Evolutionary conservation across 2,888 invertebrate species (phyloP).

Genomic region (Nymphalis urticae): DNA sequence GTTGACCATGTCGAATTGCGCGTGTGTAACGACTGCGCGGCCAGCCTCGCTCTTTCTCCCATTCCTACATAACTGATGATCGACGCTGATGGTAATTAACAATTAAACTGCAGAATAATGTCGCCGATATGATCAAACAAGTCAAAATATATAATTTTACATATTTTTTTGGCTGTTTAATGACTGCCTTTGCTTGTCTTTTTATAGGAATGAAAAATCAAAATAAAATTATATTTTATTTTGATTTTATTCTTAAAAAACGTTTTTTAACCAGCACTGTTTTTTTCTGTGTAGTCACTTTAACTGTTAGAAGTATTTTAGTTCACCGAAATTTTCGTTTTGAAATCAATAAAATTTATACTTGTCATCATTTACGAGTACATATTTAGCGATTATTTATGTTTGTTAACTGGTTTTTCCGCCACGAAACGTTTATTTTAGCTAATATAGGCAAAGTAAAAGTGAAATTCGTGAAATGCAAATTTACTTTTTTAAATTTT

Average conservation of each 20-base stretch:
- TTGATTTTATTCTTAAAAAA: too few relatives aligned
- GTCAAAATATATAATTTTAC: not conserved
- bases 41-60: conserved; percentile 77
- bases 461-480: conserved; percentile 42
- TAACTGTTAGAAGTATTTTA: too few relatives aligned
- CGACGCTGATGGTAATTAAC: conserved; percentile 63
- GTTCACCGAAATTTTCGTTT: too few relatives aligned
- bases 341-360: not conserved
- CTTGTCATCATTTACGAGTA: not conserved
- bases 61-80: conserved; percentile 73
- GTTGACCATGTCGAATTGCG: conserved; percentile 80
- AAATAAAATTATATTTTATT: too few relatives aligned
- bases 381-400: not conserved
- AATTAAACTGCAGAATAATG: conserved; percentile 41
- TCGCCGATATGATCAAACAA: conserved; percentile 10
- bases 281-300: too few relatives aligned
- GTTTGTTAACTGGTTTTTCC: conserved; percentile 3
- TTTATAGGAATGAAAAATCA: too few relatives aligned
- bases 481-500: conserved; percentile 34
- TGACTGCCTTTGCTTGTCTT: too few relatives aligned
- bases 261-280: too few relatives aligned
- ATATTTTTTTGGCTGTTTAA: too few relatives aligned
- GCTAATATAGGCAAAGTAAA: conserved; percentile 36
- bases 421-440: conserved; percentile 17
- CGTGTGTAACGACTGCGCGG: conserved; percentile 74